A percentile compares a stretch with the other conserved stretches of the same genome.
These are phyloP conservation scores for Acanthochromis polyacanthus DNA, from an alignment of 2,113 vertebrate species.

Conservation along the genomic window DNA sequence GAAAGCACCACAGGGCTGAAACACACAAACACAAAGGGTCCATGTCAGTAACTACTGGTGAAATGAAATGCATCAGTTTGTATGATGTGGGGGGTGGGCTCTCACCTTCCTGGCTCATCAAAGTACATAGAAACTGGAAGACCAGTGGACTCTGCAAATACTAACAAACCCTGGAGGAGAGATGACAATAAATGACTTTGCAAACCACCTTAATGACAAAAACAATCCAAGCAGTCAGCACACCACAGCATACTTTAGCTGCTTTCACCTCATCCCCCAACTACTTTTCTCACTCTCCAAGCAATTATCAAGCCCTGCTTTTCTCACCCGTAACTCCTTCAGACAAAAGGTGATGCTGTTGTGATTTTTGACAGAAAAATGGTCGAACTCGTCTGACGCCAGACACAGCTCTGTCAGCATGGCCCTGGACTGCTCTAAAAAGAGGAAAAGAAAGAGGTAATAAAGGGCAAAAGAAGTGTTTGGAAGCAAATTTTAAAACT, in stretches of 20 bases:
- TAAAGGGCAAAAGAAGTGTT: neutral
- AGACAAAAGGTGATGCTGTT: constrained; percentile 93
- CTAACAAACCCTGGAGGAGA: constrained; percentile 88
- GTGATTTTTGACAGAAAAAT: constrained; percentile 77
- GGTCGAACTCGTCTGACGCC: constrained; percentile 90
- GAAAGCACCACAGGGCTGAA: constrained; percentile 90
- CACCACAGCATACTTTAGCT: neutral
- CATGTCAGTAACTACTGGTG: neutral
- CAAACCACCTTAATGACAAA: neutral
- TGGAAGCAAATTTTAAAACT: no score
- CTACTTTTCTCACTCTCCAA: neutral
- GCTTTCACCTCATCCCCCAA: neutral
- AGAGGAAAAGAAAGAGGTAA: neutral
- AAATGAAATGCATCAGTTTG: neutral
- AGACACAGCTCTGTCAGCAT: constrained; percentile 93
- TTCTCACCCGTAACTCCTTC: constrained; percentile 92
- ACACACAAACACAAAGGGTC: constrained; percentile 28
- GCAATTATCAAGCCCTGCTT: neutral
- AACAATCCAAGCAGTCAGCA: neutral
- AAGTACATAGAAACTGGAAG: constrained; percentile 90
- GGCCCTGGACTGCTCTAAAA: constrained; percentile 80
- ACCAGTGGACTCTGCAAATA: constrained; percentile 91
- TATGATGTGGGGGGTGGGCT: neutral
- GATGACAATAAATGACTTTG: constrained; percentile 1
- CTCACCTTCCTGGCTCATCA: constrained; percentile 89